Evolutionary conservation across 2,113 vertebrate genomes (phyloP).

Genomic region (Ovis canadensis): DNA sequence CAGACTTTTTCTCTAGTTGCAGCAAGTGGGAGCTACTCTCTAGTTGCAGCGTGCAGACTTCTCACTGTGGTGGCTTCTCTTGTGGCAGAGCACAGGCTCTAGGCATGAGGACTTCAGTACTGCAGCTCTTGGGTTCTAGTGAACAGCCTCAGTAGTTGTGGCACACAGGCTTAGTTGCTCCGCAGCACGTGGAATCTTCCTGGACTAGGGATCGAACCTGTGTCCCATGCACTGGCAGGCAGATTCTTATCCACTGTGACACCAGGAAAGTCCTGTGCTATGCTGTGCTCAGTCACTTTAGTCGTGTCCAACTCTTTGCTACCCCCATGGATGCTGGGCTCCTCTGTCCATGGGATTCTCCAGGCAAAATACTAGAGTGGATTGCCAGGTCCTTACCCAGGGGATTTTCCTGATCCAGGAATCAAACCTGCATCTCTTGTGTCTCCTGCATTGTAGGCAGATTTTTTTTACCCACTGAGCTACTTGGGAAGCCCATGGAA

Average conservation of each 20-base stretch:
- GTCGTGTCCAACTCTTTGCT: neutral
- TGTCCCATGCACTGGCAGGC: neutral
- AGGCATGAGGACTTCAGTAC: neutral
- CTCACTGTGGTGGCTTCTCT: neutral
- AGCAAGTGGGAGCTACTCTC: neutral
- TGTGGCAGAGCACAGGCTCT: neutral
- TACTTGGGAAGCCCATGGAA: neutral
- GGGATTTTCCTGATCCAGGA: neutral
- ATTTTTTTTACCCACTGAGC: neutral
- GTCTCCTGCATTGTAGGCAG: neutral
- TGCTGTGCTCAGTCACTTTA: neutral
- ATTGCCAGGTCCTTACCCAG: neutral
- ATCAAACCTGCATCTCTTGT: neutral
- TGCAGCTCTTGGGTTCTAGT: neutral
- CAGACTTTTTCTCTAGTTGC: neutral
- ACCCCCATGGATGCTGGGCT: neutral
- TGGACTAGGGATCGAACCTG: neutral
- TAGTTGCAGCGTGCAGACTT: neutral
- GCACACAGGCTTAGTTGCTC: neutral
- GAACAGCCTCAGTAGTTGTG: neutral
- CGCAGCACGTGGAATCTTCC: neutral
- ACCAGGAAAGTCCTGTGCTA: neutral
- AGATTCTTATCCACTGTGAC: neutral
- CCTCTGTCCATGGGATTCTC: neutral
- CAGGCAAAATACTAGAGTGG: neutral